Evolutionary conservation across 2,113 vertebrate genomes (phyloP).

Genomic region (Vanacampus margaritifer): DNA sequence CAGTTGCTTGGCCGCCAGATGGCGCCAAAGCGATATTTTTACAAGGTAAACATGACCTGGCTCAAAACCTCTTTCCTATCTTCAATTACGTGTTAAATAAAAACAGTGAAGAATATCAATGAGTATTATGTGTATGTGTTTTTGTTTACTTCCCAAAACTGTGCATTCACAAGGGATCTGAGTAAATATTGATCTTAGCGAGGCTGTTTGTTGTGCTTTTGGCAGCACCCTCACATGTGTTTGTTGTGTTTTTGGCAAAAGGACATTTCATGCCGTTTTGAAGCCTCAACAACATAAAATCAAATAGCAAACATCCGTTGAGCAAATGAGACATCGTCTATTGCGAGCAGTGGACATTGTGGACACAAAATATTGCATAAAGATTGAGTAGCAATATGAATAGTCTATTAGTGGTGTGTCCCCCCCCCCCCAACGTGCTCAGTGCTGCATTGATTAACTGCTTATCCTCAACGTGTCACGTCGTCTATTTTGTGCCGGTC

Average conservation of each 20-base stretch:
- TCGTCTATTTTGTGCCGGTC: background rate
- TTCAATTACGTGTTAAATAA: too few species aligned
- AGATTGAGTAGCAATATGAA: background rate
- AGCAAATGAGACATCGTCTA: background rate
- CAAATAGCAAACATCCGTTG: background rate
- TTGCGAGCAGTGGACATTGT: background rate
- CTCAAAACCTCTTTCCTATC: too few species aligned
- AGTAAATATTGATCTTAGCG: too few species aligned
- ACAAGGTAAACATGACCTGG: too few species aligned
- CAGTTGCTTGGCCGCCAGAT: too few species aligned
- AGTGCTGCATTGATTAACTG: background rate
- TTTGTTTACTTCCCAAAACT: too few species aligned
- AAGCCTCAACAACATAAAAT: background rate
- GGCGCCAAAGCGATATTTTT: too few species aligned
- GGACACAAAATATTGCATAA: background rate
- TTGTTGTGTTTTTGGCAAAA: background rate
- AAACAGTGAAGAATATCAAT: too few species aligned
- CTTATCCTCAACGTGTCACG: background rate
- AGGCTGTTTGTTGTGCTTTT: background rate
- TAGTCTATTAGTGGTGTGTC: background rate
- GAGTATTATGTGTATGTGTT: too few species aligned
- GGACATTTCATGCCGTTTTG: background rate
- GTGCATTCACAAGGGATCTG: too few species aligned
- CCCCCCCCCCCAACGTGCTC: too few species aligned
- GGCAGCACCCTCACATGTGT: background rate